These are phyloP conservation scores for Crax fasciolata DNA, from an alignment of 2,797 vertebrate genomes.

Conservation along the genomic window DNA sequence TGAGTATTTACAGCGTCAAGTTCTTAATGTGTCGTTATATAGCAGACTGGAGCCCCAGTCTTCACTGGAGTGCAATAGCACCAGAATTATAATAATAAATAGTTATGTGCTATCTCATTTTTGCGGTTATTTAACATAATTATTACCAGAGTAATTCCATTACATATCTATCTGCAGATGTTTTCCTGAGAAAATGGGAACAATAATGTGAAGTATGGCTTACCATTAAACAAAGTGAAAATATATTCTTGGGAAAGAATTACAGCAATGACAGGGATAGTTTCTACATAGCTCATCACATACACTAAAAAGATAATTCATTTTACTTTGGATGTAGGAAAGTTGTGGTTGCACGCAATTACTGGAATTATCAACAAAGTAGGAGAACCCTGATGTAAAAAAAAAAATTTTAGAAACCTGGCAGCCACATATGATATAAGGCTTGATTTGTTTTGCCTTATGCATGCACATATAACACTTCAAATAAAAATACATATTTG, in stretches of 20 bases:
- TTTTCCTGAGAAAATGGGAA: conserved; percentile 30
- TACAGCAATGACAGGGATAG: not conserved
- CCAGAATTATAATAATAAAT: conserved; percentile 47
- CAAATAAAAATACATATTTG: not conserved
- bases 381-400: not conserved
- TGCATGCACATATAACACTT: not conserved
- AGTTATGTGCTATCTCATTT: conserved; percentile 18
- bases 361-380: not conserved
- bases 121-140: conserved; percentile 55
- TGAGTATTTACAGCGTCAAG: not conserved
- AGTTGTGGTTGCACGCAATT: not conserved
- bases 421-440: not conserved
- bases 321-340: not conserved
- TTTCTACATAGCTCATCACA: not conserved
- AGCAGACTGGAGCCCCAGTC: not conserved
- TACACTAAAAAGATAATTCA: not conserved
- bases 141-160: conserved; percentile 35
- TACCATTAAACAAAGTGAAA: not conserved
- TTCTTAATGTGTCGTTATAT: not conserved
- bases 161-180: conserved; percentile 25
- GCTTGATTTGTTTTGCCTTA: not conserved
- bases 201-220: not conserved
- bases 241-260: not conserved
- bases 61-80: conserved; percentile 24
- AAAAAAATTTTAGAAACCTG: rapidly evolving